Evolutionary conservation across 2,797 vertebrate species (phyloP), one percentile per base, ranked within the genome.

Genomic region (Chaetodon trifasciatus): DNA sequence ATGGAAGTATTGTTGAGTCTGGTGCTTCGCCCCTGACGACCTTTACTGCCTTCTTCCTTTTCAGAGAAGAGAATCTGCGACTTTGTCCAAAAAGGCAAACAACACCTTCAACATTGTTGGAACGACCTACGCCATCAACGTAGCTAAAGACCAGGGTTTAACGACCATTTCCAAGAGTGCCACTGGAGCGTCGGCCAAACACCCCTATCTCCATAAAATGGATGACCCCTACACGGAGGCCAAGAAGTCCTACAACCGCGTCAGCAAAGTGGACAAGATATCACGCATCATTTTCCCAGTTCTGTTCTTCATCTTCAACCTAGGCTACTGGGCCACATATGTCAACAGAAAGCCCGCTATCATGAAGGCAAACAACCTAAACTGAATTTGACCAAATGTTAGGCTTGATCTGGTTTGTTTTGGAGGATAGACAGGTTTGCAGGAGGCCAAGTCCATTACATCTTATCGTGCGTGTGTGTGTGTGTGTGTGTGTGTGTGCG

Each of bases 181-280:
- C 32, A 53, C 93, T 0, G 84, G 61, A 1, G 53, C 95, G 3
- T 78, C 95, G 44, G 11, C 88, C 91, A 94, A 91, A 80, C 93
- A 94, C 72, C 67, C 83, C 79, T 93, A 74, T 78, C 77, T 96
- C 53, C 95, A 96, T 63, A 97, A 93, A 49, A 88, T 97, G 91
- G 98, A 98, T 28, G 97, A 98, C 72, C 94, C 95, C 24, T 96
- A 96, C 77, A 96, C 95, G 28, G 98, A 99, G 78, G 97, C 95
- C 85, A 99, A 97, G 94, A 98, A 98, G 89, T 98, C 98, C 39
- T 99, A 99, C 96, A 99, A 99, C 94, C 99, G 98, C 0, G 98
- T 99, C 95, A 99, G 98, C 96, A 98, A 97, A 95, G 98, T 99
- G 93, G 98, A 99, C 96, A 99, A 99, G 95, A 98, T 99, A 89